Percentiles rank a stretch among this genome's conserved stretches.
These are phyloP conservation scores for Thysanoteuthis rhombus DNA, from an alignment of 2,888 invertebrate genomes.

Conservation along the genomic window DNA sequence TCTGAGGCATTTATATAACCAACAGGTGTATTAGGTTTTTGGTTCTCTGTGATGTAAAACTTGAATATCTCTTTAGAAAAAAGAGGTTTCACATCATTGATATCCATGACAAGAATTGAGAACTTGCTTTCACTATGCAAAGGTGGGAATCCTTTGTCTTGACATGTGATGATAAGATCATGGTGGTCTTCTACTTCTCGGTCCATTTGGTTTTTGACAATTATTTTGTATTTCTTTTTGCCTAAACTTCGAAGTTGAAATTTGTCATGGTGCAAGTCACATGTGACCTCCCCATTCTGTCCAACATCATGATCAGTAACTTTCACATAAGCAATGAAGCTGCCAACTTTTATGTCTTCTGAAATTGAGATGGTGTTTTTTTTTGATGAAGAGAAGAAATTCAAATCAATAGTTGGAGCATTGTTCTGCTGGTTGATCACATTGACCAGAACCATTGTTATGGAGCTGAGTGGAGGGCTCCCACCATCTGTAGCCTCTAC, in stretches of 20 bases:
- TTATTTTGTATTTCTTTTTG: neutral
- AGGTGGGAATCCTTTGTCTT: neutral
- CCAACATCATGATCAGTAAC: neutral
- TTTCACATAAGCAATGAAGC: neutral
- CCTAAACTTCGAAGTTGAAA: neutral
- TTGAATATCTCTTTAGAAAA: neutral
- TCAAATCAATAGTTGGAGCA: neutral
- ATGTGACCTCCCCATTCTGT: neutral
- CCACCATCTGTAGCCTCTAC: neutral
- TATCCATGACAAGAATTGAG: neutral
- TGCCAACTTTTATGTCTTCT: neutral
- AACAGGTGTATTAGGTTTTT: neutral
- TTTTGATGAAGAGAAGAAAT: neutral
- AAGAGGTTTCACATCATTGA: neutral
- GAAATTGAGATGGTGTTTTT: neutral
- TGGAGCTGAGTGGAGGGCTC: conserved; percentile 1
- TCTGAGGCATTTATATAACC: neutral
- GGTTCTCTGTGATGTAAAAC: neutral
- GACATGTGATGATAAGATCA: neutral
- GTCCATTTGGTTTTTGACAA: neutral
- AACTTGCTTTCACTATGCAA: neutral
- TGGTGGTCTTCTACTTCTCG: neutral
- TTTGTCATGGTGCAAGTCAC: neutral
- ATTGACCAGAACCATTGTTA: neutral
- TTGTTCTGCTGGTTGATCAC: neutral